Conservation (phyloP, 1,140 invertebrate species). For the Ostrea edulis region DNA sequence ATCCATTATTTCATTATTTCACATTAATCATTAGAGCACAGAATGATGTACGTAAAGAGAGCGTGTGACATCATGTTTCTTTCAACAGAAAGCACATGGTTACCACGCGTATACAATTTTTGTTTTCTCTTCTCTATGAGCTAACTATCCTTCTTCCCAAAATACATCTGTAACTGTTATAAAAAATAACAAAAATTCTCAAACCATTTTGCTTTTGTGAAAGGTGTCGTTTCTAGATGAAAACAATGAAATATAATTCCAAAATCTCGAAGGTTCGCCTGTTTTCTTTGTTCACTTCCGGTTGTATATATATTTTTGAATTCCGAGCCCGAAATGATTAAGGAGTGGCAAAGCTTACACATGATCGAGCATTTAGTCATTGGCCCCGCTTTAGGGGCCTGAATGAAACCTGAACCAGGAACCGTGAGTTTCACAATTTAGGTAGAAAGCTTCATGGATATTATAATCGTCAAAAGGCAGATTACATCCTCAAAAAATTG, state of each 20-base stretch:
- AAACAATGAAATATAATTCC: background rate
- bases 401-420: no score
- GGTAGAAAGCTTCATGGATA: no score
- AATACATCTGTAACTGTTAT: no score
- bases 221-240: conserved; percentile 7
- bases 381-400: no score
- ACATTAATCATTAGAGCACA: no score
- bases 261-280: conserved; percentile 18
- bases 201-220: background rate
- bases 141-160: background rate
- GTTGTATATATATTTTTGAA: background rate
- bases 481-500: no score
- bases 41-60: background rate
- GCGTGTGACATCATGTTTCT: conserved; percentile 29
- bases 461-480: no score
- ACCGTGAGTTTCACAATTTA: no score
- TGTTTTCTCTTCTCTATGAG: background rate
- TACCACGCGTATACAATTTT: background rate
- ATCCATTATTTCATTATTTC: no score
- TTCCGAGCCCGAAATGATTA: background rate
- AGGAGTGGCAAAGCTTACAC: no score
- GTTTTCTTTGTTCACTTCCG: background rate
- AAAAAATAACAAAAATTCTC: background rate
- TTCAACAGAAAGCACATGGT: conserved; percentile 15
- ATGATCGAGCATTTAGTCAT: no score